Evolutionary conservation across 2,797 vertebrate genomes (phyloP).

Genomic region (Tachyglossus aculeatus): DNA sequence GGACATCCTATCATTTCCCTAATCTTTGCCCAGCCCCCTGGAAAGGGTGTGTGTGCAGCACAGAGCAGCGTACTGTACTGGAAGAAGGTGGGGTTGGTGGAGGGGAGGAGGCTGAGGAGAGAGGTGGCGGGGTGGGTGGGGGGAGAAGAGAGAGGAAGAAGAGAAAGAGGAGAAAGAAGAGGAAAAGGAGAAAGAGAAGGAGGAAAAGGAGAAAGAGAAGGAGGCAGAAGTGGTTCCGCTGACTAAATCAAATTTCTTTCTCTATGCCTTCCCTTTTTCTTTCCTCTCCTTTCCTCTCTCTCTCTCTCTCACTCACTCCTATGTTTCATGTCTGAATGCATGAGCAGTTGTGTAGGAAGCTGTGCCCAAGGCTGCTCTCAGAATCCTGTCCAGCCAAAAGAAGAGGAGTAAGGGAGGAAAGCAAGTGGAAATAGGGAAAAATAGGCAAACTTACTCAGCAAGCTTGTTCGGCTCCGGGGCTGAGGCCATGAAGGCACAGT

Average conservation of each 20-base stretch:
- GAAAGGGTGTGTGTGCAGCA: too few relatives aligned
- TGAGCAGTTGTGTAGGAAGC: too few relatives aligned
- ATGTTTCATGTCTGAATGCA: too few relatives aligned
- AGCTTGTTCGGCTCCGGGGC: fast-evolving
- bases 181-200: not conserved
- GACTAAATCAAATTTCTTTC: too few relatives aligned
- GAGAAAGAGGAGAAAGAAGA: not conserved
- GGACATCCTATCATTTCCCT: too few relatives aligned
- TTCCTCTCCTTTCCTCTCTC: too few relatives aligned
- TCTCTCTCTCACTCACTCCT: too few relatives aligned
- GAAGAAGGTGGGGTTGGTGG: not conserved
- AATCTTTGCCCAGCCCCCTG: too few relatives aligned
- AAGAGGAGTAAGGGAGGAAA: not conserved
- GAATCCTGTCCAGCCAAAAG: not conserved
- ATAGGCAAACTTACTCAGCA: conserved; percentile 68
- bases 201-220: not conserved
- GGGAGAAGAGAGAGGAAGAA: not conserved
- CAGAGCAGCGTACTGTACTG: too few relatives aligned
- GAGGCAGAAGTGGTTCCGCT: too few relatives aligned
- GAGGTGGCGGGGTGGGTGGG: too few relatives aligned
- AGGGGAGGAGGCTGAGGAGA: not conserved
- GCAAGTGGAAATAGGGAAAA: not conserved
- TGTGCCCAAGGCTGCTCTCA: not conserved
- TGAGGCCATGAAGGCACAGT: conserved; percentile 65
- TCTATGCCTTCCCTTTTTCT: too few relatives aligned